Percentiles rank a stretch among this genome's conserved stretches.
phyloP scores from a whole-genome alignment of 2,113 vertebrate genomes.

The Chrysemys picta region DNA sequence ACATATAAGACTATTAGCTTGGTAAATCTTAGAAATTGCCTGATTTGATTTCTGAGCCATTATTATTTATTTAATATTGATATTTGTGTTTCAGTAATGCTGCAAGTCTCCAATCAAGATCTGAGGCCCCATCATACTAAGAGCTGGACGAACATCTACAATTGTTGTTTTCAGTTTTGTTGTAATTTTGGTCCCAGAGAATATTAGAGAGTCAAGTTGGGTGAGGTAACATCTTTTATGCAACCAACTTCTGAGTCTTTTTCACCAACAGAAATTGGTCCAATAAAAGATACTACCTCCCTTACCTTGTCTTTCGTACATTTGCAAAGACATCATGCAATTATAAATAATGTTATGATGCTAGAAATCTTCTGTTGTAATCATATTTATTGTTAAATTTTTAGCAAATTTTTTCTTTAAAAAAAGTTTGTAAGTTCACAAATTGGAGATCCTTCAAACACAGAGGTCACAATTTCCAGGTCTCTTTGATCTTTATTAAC shows the following conservation, averaged over 20 bases:
- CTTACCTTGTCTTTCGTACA: background rate
- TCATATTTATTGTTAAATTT: slow-evolving; percentile 9
- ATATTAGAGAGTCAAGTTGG: background rate
- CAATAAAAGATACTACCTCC: background rate
- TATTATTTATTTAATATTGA: background rate
- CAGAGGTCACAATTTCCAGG: background rate
- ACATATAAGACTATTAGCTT: background rate
- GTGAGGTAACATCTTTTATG: background rate
- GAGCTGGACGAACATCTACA: background rate
- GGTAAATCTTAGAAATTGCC: background rate
- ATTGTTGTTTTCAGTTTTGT: background rate
- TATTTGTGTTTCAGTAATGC: background rate
- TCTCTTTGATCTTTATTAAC: slow-evolving; percentile 45
- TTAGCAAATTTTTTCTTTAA: background rate
- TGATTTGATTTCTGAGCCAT: background rate
- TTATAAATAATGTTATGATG: background rate
- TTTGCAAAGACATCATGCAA: background rate
- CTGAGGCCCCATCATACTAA: background rate
- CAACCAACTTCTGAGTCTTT: no score
- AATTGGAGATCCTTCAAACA: background rate
- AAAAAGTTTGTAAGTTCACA: background rate
- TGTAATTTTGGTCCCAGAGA: background rate
- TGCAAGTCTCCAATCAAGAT: background rate
- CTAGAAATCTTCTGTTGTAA: slow-evolving; percentile 27
- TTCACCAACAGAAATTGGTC: no score